Base-by-base conservation (phyloP, 1,140 invertebrate species). In the Drosophila pruinosa region DNA sequence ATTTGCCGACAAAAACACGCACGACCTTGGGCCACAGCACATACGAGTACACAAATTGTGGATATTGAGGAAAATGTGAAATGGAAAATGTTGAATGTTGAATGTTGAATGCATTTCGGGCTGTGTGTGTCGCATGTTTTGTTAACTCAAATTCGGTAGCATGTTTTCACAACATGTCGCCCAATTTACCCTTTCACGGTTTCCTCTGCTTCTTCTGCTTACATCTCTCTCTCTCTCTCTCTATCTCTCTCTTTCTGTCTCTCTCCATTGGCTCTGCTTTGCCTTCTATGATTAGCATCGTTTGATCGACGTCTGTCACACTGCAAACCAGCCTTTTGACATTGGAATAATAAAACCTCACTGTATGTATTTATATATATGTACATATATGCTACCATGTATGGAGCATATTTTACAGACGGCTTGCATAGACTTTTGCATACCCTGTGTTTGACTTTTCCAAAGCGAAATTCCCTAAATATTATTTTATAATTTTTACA, bases 131-230 rank as follows among this genome's bases (percentile, higher is more conserved):
- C 81, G 81, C 76, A 71, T 78, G 73, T 73, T 86, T 28, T 75
- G 81, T 86, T 74, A 86, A 86, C 73, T 75, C 62, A 80, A 85
- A 86, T 86, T 71, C 81, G 65, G 81, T 86, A 86, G 81, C 81
- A 86, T 86, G 81, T 86, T 86, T 86, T 86, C 73, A 77, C 81
- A 86, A 86, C 81, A 86, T 86, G 81, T 86, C 81, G 81, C 81
- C 69, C 78, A 86, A 81, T 86, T 86, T 86, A 86, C 81, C 74
- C 81, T 81, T 86, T 81, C 78, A 86, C 77, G 69, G 81, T 74
- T 86, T 75, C 57, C 72, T 68, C 57, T 62, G 43, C 22, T 38
- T 69, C 21, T 64, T 50, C 39, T 53, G 31, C 31, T 52, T 50
- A n/a, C n/a, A n/a, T n/a, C 47, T 71, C 15, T 57, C 34, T 53